phyloP scores from a whole-genome alignment of 1,140 invertebrate genomes.

The Rhopalosiphum padi region DNA sequence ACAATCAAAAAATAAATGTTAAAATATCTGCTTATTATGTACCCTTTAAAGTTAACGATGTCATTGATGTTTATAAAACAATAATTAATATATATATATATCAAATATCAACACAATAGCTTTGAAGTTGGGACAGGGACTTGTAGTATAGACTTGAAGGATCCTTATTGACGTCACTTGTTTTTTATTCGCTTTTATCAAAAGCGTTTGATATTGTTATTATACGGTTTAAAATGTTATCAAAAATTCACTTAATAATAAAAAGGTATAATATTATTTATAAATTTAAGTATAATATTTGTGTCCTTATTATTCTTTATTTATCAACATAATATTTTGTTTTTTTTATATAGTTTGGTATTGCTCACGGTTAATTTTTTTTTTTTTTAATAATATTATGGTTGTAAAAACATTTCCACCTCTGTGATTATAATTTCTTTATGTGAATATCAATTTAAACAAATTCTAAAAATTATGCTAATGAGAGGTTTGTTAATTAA shows the following conservation, averaged over 20 bases:
- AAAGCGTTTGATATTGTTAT: background rate
- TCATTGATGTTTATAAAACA: background rate
- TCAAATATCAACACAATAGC: background rate
- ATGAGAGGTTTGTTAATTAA: background rate
- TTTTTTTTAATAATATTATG: background rate
- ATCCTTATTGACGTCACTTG: background rate
- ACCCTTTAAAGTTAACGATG: background rate
- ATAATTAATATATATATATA: background rate
- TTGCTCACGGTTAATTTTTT: background rate
- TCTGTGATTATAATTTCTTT: background rate
- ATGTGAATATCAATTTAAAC: background rate
- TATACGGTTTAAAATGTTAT: background rate
- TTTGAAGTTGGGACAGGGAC: background rate
- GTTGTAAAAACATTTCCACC: background rate
- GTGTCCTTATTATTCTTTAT: background rate
- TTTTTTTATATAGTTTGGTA: background rate
- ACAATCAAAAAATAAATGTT: background rate
- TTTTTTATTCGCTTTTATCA: background rate
- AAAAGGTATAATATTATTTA: background rate
- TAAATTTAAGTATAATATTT: background rate
- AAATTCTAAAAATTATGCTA: background rate
- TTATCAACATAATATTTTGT: background rate
- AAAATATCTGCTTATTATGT: background rate
- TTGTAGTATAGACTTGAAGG: background rate
- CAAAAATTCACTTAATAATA: background rate